Percentiles rank a stretch among this genome's conserved stretches.
Evolutionary conservation across 2,113 vertebrate species (phyloP).

Genomic region (Prionailurus bengalensis): DNA sequence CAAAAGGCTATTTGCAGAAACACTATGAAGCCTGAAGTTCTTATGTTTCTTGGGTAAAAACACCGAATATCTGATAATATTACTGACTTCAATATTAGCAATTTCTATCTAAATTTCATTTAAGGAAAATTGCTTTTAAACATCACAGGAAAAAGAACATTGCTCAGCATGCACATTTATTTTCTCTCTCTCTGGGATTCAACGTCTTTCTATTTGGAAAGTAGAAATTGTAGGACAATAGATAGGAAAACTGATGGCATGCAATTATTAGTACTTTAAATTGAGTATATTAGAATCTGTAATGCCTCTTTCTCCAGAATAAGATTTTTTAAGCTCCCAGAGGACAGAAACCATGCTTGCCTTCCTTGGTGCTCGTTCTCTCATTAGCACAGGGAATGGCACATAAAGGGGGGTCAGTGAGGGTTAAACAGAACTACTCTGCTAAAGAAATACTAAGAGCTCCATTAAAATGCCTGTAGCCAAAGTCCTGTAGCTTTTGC

Average conservation of each 20-base stretch:
- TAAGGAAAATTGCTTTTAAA: slow-evolving; percentile 63
- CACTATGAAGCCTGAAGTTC: not conserved
- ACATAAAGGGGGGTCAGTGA: rapidly evolving
- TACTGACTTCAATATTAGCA: slow-evolving; percentile 54
- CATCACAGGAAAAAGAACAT: not conserved
- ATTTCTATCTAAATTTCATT: slow-evolving; percentile 62
- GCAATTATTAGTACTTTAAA: slow-evolving; percentile 32
- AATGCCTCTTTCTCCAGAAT: not conserved
- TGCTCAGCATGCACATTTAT: slow-evolving; percentile 34
- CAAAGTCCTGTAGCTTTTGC: not conserved
- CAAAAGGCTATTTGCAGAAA: slow-evolving; percentile 60
- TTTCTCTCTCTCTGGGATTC: slow-evolving; percentile 42
- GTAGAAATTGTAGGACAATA: slow-evolving; percentile 39
- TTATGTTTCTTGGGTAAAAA: slow-evolving; percentile 52
- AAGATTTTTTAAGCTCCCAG: not conserved
- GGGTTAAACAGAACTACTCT: not conserved
- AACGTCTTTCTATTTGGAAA: slow-evolving; percentile 59
- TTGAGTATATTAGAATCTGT: not conserved
- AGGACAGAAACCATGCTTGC: not conserved
- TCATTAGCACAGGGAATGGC: not conserved
- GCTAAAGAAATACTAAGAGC: not conserved
- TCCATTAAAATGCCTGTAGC: not conserved
- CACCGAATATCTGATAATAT: slow-evolving; percentile 53
- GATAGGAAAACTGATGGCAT: not conserved
- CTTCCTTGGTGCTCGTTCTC: not conserved